These are phyloP conservation scores for Halcyon senegalensis DNA, from an alignment of 2,113 vertebrate genomes.

Conservation along the genomic window DNA sequence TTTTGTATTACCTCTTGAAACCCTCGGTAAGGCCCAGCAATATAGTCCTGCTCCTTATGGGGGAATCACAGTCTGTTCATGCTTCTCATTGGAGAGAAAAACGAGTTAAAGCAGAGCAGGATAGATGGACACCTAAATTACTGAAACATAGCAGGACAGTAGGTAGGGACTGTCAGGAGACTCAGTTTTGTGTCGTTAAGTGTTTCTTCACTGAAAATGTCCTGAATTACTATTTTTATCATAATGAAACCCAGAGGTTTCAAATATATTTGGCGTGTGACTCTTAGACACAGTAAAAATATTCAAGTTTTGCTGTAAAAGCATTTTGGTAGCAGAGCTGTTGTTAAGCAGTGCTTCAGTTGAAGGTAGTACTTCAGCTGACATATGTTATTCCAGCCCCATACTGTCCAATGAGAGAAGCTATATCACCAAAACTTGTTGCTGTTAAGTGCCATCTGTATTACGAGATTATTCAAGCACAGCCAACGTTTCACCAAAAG, in stretches of 20 bases:
- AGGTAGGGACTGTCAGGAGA: not conserved
- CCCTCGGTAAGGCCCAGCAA: not conserved
- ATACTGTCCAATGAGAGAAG: not conserved
- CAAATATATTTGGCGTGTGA: not conserved
- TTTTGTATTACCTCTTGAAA: not conserved
- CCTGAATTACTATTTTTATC: not conserved
- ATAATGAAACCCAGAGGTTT: not conserved
- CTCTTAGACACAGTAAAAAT: not conserved
- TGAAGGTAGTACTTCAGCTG: not conserved
- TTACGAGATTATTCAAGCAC: not conserved
- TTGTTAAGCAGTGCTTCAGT: not conserved
- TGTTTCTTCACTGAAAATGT: not conserved
- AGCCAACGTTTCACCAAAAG: not conserved
- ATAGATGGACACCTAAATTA: not conserved
- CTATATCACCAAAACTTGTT: not conserved
- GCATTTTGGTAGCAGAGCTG: not conserved
- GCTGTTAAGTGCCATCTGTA: not conserved
- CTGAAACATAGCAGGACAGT: not conserved
- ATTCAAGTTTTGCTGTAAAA: not conserved
- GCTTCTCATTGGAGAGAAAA: not conserved
- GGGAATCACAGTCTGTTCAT: not conserved
- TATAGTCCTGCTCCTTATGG: not conserved
- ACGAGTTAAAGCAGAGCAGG: not conserved
- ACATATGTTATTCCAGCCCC: not conserved
- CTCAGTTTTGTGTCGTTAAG: not conserved